Conservation (phyloP, 2,797 vertebrate species). For the Nannoperca australis region DNA sequence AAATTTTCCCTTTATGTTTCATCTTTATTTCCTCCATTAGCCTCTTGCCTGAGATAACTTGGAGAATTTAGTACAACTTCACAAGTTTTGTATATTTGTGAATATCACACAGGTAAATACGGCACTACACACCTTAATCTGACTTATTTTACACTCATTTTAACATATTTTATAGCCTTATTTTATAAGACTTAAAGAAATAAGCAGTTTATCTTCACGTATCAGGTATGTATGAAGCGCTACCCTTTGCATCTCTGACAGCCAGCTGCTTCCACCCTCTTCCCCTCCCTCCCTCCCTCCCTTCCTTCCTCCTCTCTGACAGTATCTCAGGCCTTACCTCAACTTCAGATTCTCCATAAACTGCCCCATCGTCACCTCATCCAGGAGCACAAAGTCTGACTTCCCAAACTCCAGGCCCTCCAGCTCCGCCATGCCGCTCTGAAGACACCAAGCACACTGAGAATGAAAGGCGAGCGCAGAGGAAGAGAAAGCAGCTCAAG, state of each 20-base stretch:
- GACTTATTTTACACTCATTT: neutral
- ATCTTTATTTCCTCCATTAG: neutral
- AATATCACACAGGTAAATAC: neutral
- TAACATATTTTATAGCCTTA: neutral
- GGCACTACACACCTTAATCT: neutral
- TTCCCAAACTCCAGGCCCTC: constrained; percentile 93
- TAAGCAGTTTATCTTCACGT: neutral
- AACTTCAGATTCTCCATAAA: constrained; percentile 93
- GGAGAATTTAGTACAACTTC: neutral
- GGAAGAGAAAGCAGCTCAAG: constrained; percentile 61
- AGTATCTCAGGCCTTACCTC: constrained; percentile 83
- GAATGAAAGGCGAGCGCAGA: constrained; percentile 11
- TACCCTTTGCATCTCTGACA: constrained; percentile 37
- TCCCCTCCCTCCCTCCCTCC: constrained; percentile 25
- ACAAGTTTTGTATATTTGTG: neutral
- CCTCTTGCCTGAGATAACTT: neutral
- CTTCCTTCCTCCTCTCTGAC: constrained; percentile 21
- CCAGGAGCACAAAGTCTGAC: constrained; percentile 94
- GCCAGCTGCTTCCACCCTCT: constrained; percentile 41
- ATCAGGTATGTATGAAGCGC: neutral
- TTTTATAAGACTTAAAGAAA: neutral
- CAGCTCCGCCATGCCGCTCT: constrained; percentile 89
- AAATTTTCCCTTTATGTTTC: neutral
- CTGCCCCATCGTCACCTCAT: constrained; percentile 94
- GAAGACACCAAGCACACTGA: constrained; percentile 20